Percentiles rank a stretch among this genome's conserved stretches.
These are phyloP conservation scores for Aplochiton taeniatus DNA, from an alignment of 2,797 vertebrate species.

Conservation along the genomic window DNA sequence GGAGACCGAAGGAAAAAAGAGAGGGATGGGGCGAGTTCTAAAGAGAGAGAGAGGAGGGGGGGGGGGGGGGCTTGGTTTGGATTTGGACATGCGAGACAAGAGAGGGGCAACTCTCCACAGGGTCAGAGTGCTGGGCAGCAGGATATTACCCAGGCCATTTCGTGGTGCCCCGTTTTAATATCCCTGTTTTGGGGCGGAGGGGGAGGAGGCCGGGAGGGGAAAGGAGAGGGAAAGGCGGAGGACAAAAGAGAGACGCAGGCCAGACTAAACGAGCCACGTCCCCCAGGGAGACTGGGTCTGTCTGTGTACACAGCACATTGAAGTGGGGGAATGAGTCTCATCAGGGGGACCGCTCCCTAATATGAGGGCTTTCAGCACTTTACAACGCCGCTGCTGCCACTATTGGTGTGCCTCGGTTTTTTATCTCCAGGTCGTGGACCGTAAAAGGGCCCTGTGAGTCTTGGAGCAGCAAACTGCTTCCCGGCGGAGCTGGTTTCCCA, in stretches of 20 bases:
- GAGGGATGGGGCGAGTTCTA: slow-evolving; percentile 15
- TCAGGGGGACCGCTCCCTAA: too few relatives aligned
- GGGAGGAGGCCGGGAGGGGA: slow-evolving; percentile 1
- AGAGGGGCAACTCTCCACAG: background rate
- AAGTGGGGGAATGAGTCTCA: too few relatives aligned
- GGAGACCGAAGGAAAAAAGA: background rate
- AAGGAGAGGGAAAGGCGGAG: background rate
- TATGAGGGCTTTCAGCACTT: too few relatives aligned
- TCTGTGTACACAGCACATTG: too few relatives aligned
- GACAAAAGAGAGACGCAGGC: background rate
- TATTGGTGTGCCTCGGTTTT: too few relatives aligned
- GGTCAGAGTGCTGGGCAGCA: slow-evolving; percentile 27
- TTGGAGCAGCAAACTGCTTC: too few relatives aligned
- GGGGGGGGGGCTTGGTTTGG: too few relatives aligned
- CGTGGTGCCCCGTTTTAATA: slow-evolving; percentile 75
- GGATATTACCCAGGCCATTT: slow-evolving; percentile 69
- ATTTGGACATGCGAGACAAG: background rate
- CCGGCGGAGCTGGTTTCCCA: too few relatives aligned
- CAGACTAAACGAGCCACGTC: background rate
- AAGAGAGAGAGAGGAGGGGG: slow-evolving; percentile 18
- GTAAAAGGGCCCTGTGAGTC: too few relatives aligned
- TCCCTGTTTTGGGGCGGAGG: slow-evolving; percentile 56
- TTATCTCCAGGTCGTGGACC: too few relatives aligned
- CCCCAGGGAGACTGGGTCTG: background rate
- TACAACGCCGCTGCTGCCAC: too few relatives aligned